Evolutionary conservation across 2,888 invertebrate genomes (phyloP), one percentile per base, ranked within the genome.

Genomic region (Acanthacorydalis orientalis): DNA sequence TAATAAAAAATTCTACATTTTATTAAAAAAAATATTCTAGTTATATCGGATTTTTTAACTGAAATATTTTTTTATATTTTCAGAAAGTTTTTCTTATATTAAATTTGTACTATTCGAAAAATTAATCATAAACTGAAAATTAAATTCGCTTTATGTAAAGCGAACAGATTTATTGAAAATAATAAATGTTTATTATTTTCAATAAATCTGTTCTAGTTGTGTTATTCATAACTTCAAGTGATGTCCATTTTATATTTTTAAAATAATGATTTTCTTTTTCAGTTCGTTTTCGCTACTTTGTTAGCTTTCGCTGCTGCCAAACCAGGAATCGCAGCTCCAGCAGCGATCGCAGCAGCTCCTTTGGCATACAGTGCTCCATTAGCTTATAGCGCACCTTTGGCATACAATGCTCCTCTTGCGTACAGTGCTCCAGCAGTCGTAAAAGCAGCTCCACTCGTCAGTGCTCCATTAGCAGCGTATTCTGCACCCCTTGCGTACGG

Each of bases 391-490:
- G 15, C 49, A 7, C 60, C 16, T 2, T 35, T 57, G 14, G 58
- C 59, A 3, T 60, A 62, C 55, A 52, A 61, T 12, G 53, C 63
- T 2, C 59, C 62, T n/a, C 62, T 64, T 52, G 57, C 60, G 2
- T 50, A 50, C 40, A 34, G 12, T n/a, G 42, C 47, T n/a, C 49
- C 49, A 10, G 10, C 39, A 15, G 12, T 15, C 11, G 39, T 16
- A 11, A 16, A 23, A 23, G 23, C 23, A 23, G 23, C 23, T 23
- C 23, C 23, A 4, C 23, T 23, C 6, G 23, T 23, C 23, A 6
- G 23, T 23, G 23, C 23, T 23, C 14, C 39, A 15, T 8, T 15
- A 15, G 39, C 42, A 3, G 42, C 12, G 6, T 37, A 37, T 14
- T 12, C 42, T 10, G 42, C 42, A 12, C 42, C 42, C 1, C 31